These are phyloP conservation scores for Propithecus deckenii DNA, from an alignment of 2,797 vertebrate species.

Conservation along the genomic window DNA sequence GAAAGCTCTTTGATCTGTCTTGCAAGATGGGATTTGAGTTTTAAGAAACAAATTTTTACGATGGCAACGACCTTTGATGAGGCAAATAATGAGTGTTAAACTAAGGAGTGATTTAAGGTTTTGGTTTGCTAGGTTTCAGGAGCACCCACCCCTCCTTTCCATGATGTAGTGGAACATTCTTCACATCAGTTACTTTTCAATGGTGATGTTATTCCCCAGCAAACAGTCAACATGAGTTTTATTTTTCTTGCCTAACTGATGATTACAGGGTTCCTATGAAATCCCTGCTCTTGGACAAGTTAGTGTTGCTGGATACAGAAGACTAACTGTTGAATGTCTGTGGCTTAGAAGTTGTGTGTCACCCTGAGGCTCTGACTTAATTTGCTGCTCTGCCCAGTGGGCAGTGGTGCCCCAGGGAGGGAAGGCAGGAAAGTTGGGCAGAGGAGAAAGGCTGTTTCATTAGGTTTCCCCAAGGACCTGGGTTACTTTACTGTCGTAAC, in stretches of 20 bases:
- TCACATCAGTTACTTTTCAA: not conserved
- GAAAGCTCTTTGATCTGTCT: conserved; percentile 20
- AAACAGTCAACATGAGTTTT: conserved; percentile 34
- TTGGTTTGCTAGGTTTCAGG: not conserved
- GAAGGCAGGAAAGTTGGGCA: not conserved
- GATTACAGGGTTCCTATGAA: not conserved
- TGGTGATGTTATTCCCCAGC: not conserved
- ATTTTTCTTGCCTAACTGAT: not conserved
- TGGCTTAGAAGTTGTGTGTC: not conserved
- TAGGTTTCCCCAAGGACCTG: not conserved
- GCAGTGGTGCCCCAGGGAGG: not conserved
- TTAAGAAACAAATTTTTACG: not conserved
- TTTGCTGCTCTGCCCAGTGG: not conserved
- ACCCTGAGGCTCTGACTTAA: not conserved
- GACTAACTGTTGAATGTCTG: not conserved
- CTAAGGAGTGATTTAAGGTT: not conserved
- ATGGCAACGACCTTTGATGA: not conserved
- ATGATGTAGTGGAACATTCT: not conserved
- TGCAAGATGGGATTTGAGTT: not conserved
- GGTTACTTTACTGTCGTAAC: not conserved
- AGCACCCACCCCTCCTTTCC: not conserved
- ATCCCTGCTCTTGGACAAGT: not conserved
- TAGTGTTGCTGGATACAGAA: conserved; percentile 3
- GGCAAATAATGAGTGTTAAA: not conserved
- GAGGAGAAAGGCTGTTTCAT: not conserved